Percentiles rank a stretch among this genome's conserved stretches.
phyloP scores from a whole-genome alignment of 92 coral and sea anemone genomes.

The Blastomussa wellsi region DNA sequence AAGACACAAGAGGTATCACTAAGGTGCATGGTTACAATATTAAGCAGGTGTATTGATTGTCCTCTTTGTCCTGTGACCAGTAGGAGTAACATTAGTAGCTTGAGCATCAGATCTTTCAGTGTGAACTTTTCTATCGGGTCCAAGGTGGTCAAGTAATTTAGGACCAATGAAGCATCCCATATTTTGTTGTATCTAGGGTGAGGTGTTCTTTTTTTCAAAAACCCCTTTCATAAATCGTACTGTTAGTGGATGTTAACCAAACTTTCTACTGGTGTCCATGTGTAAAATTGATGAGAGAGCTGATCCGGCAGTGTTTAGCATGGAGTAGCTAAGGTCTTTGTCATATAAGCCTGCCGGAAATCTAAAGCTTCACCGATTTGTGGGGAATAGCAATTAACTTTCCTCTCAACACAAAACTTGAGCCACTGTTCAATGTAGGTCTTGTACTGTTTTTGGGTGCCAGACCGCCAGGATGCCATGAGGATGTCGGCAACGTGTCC shows the following conservation, averaged over 20 bases:
- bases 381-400: no score
- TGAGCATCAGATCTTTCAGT: constrained; percentile 56
- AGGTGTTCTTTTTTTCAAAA: constrained; percentile 53
- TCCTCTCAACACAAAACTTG: constrained; percentile 59
- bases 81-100: constrained; percentile 48
- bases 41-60: no score
- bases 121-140: constrained; percentile 28
- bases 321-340: constrained; percentile 54
- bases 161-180: constrained; percentile 8
- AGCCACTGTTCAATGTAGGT: constrained; percentile 63
- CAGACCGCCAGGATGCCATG: constrained; percentile 52
- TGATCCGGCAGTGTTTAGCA: constrained; percentile 63
- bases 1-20: no score
- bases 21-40: no score
- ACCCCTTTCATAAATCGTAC: constrained; percentile 66
- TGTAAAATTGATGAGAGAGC: constrained; percentile 38
- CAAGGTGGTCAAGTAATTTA: constrained; percentile 14
- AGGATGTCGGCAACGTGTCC: constrained; percentile 49
- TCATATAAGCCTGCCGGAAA: no score
- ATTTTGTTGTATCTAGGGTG: constrained; percentile 49
- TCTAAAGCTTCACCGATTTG: no score
- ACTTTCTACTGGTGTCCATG: constrained; percentile 27
- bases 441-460: constrained; percentile 60
- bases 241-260: constrained; percentile 73
- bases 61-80: no score